Conservation (phyloP, 2,113 vertebrate species). For the Porphyrio hochstetteri region DNA sequence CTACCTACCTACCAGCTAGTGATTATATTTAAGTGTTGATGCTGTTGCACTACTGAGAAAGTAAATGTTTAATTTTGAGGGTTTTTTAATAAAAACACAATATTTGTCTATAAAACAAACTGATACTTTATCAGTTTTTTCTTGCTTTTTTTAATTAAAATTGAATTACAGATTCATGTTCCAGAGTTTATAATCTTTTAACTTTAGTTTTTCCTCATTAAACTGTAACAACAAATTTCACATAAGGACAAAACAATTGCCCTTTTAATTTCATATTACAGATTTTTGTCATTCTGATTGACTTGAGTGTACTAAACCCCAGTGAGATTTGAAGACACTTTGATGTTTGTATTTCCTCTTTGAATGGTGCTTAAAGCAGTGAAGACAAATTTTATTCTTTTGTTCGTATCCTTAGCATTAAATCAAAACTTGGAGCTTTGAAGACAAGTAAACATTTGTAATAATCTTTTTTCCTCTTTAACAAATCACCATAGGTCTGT, state of each 20-base stretch:
- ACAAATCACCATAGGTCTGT: not conserved
- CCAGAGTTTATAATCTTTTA: slow-evolving; percentile 37
- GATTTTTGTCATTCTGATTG: slow-evolving; percentile 72
- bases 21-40: not conserved
- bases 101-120: slow-evolving; percentile 9
- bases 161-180: slow-evolving; percentile 54
- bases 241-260: slow-evolving; percentile 66
- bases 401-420: not conserved
- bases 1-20: not conserved
- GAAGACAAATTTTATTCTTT: not conserved
- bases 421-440: not conserved
- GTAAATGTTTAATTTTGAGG: not conserved
- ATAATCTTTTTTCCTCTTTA: not conserved
- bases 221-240: slow-evolving; percentile 35
- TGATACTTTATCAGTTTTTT: not conserved
- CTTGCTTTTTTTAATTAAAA: slow-evolving; percentile 45
- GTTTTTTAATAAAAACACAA: not conserved
- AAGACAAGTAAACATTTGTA: not conserved
- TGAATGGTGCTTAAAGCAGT: not conserved
- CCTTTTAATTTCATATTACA: slow-evolving; percentile 74
- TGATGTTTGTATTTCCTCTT: slow-evolving; percentile 34
- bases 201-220: slow-evolving; percentile 50
- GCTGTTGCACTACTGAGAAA: not conserved
- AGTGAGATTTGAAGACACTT: slow-evolving; percentile 42
- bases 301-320: slow-evolving; percentile 52